Evolutionary conservation across 2,113 vertebrate species (phyloP).

Genomic region (Lepus timidus): DNA sequence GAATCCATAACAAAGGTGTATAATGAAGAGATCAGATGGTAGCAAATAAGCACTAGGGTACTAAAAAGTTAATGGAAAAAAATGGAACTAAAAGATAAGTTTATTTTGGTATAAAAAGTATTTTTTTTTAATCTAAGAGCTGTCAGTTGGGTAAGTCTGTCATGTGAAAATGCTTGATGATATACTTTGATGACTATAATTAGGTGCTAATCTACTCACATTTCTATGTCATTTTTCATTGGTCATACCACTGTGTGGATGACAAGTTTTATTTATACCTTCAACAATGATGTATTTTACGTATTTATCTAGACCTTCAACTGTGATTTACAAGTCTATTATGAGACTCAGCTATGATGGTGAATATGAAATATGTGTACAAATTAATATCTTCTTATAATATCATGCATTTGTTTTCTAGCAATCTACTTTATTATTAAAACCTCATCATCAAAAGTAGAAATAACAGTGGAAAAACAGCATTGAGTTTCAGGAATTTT

Average conservation of each 20-base stretch:
- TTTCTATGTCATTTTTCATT: conserved; percentile 37
- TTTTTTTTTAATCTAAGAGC: not conserved
- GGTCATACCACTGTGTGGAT: not conserved
- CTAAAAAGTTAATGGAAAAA: no score
- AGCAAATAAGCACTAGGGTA: not conserved
- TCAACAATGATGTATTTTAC: not conserved
- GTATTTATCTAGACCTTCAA: not conserved
- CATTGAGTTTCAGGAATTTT: not conserved
- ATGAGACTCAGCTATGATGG: conserved; percentile 12
- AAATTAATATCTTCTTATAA: not conserved
- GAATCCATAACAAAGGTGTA: not conserved
- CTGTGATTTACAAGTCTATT: not conserved
- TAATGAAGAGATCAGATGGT: conserved; percentile 8
- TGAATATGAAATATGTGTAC: not conserved
- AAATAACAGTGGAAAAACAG: not conserved
- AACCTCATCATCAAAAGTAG: not conserved
- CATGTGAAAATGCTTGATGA: not conserved
- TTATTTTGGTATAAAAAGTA: no score
- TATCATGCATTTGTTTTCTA: not conserved
- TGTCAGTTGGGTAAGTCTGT: not conserved
- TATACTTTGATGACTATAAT: not conserved
- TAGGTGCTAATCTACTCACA: not conserved
- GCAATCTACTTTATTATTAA: not conserved
- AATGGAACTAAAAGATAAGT: no score
- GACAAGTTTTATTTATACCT: conserved; percentile 7